Base-by-base conservation (phyloP, 2,113 vertebrate species). In the Vidua chalybeata region DNA sequence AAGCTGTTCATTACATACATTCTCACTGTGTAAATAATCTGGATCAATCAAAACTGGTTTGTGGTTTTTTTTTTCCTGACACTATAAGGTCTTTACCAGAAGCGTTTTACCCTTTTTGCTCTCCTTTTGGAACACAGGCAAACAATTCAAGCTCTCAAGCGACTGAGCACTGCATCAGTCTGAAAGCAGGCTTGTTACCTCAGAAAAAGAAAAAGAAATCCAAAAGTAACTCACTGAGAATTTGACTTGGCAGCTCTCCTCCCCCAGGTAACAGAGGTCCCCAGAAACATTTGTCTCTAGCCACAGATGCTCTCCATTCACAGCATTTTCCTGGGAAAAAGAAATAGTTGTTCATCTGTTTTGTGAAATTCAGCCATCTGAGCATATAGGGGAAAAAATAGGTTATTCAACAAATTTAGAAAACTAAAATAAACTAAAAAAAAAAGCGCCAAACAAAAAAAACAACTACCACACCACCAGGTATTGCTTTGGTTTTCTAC, bases 261-360 rank as follows among this genome's bases (percentile, higher is more conserved):
- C 99, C 30, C 99, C 99, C 39, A 99, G 98, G 95, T 99, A 99
- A 93, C 99, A 99, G 45, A 99, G 98, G 82, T 99, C 99, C 63
- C 99, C 99, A 5, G 99, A 99, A 92, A 99, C 99, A 58, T 99
- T 99, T n/a, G 99, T 99, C 97, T 99, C 99, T 97, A 99, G 98
- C 99, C 99, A 99, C 81, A 99, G 97, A 97, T 99, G 99, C 83
- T 99, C 99, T 30, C 99, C 99, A 1, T 99, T 99, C 95, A 99
- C 97, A 3, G 99, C 99, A 73, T 99, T 99, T 97, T 99, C 99
- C 99, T 99, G 97, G 45, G 94, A n/a, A 86, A 91, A 63, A 95
- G 2, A 87, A 90, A 86, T 33, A 28, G 35, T 49, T 82, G 54
- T 74, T 87, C 61, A 67, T 58, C 15, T 37, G 20, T 5, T 82